These are phyloP conservation scores for Parauchenoglanis ngamensis DNA, from an alignment of 2,797 vertebrate species.

Conservation along the genomic window DNA sequence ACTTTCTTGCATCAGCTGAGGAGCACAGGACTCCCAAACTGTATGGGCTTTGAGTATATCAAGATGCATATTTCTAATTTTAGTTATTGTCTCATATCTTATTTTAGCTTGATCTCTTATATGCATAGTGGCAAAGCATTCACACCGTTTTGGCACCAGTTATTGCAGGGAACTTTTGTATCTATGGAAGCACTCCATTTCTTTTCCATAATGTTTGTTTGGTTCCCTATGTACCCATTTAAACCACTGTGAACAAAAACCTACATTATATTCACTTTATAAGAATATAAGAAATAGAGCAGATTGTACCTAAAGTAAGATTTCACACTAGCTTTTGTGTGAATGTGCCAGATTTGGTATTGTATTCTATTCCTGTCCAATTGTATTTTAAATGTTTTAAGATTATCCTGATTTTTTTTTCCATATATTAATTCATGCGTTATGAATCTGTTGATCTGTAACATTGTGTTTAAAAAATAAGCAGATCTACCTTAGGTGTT, in stretches of 20 bases:
- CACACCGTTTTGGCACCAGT: constrained; percentile 6
- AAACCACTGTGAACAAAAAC: constrained; percentile 51
- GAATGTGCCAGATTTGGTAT: constrained; percentile 48
- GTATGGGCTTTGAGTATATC: constrained; percentile 19
- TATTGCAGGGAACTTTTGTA: constrained; percentile 36
- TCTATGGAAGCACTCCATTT: constrained; percentile 13
- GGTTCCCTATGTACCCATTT: constrained; percentile 24
- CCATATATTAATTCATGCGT: not conserved
- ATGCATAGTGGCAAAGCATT: not conserved
- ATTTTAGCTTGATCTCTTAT: constrained; percentile 9
- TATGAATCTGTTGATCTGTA: constrained; percentile 13
- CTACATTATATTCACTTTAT: constrained; percentile 28
- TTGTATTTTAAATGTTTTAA: constrained; percentile 32
- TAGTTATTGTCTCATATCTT: not conserved
- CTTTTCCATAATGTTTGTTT: not conserved
- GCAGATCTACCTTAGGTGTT: not conserved
- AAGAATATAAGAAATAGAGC: no score
- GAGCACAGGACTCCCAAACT: not conserved
- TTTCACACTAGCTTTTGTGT: constrained; percentile 22
- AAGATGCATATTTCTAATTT: constrained; percentile 18
- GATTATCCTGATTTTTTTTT: not conserved
- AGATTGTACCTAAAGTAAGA: not conserved
- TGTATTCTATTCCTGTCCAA: no score
- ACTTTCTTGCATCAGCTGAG: not conserved
- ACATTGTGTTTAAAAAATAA: constrained; percentile 19